Base-by-base conservation (phyloP, 2,797 vertebrate genomes). In the Sebastes miniatus region DNA sequence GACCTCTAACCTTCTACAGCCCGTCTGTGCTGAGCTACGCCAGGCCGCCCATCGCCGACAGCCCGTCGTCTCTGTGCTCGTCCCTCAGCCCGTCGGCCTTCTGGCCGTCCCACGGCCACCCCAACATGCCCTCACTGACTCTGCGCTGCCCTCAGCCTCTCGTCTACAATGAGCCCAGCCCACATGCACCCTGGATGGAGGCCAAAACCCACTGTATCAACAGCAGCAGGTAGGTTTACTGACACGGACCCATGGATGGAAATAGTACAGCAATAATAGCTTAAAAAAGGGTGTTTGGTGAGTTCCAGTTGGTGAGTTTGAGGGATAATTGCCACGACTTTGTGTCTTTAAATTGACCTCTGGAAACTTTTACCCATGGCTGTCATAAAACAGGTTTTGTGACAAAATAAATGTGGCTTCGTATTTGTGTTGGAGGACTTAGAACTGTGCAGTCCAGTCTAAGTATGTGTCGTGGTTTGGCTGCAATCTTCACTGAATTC, bases 111-210 rank as follows among this genome's bases (percentile, higher is more conserved):
- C 94, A 97, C 43, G 91, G 90, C 22, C 96, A 96, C 77, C 69
- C 88, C 63, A 89, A 62, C 72, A 87, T 96, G 61, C 95, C 96
- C 14, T 95, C 97, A 0, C 86, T 98, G 85, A 79, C 95, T 0
- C 84, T 98, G 79, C 97, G 96, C 77, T 97, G 97, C 85, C 97
- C 97, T n/a, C 91, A 96, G 1, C 96, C 97, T 0, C 89, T 97
- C 39, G 84, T 96, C 36, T 99, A 97, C 56, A 87, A 93, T 1
- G 96, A 99, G 69, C 95, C 96, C 65, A 73, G 70, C 63, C 90
- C 95, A 1, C 96, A 96, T 78, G 90, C 91, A 14, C 77, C 95
- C 1, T 98, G 97, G 98, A 93, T 94, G 2, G 97, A 98, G 54
- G 70, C 95, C 6, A 96, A 96, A 84, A 58, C 89, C 0, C 85